Base-by-base conservation (phyloP, 35 echinoderm and acorn worm species). In the Eucidaris tribuloides region DNA sequence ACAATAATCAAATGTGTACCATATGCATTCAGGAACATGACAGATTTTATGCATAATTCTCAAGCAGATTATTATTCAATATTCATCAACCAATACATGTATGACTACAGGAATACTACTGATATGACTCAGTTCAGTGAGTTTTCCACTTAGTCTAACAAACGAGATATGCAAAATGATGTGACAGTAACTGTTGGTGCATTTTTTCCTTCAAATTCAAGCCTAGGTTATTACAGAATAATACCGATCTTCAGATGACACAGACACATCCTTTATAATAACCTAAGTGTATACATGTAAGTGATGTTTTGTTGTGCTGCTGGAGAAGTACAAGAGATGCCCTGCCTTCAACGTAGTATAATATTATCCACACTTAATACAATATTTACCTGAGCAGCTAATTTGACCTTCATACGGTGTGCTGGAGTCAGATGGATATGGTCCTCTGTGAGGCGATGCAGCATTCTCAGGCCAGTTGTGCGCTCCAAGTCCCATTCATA, bases 341-440 rank as follows among this genome's bases (percentile, higher is more conserved):
- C n/a, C n/a, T n/a, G n/a, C n/a, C n/a, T n/a, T n/a, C n/a, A n/a
- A n/a, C n/a, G 0, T 66, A 1, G 36, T 0, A 66, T 58, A 60
- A 81, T 6, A 7, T 1, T 61, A 36, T 25, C 30, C 23, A 6
- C 27, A 9, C 0, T 14, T 31, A 44, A 60, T 2, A 4, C 17
- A 40, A 60, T 9, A 25, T 27, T 44, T 68, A 84, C 81, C 58
- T 83, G 81, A 34, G 81, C 81, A 13, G 81, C 81, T 29, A 90
- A 44, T 20, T 90, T 76, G 34, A 84, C 81, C 3, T 56, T 34
- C 88, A 90, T 84, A 25, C 88, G 81, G 9, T 72, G 70, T 19
- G 64, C 20, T 42, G 88, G 88, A 27, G 70, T 90, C 0, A 90
- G 57, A 54, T 90, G 88, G 0, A 90, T 32, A 48, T 90, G 88